A percentile compares a stretch with the other conserved stretches of the same genome.
Conservation (phyloP, 2,888 invertebrate species). For the Pollenia amentaria region DNA sequence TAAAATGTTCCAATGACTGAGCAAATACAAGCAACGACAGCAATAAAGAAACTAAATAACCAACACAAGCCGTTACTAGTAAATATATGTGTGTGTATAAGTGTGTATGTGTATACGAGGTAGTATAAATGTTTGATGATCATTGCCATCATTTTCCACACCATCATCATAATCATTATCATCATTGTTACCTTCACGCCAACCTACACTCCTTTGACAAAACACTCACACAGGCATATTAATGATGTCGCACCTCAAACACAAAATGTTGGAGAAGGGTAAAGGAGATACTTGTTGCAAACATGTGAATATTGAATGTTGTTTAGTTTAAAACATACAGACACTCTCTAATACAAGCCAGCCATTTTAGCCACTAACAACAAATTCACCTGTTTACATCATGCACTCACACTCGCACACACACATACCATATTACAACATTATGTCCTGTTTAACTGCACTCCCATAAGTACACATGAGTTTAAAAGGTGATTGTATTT, state of each 20-base stretch:
- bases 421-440: constrained; percentile 15
- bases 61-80: constrained; percentile 24
- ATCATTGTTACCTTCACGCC: constrained; percentile 31
- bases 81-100: not conserved
- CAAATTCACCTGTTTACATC: constrained; percentile 9
- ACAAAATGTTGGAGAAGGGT: not conserved
- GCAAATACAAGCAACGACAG: constrained; percentile 34
- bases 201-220: not conserved
- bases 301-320: constrained; percentile 54
- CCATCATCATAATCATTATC: constrained; percentile 47
- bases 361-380: not conserved
- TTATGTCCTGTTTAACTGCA: constrained; percentile 13
- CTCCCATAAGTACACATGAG: not conserved
- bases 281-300: constrained; percentile 25
- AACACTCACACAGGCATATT: constrained; percentile 19
- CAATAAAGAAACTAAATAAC: constrained; percentile 44
- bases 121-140: not conserved
- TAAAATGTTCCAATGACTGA: constrained; percentile 63
- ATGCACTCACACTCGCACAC: not conserved
- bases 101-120: not conserved
- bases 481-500: not conserved
- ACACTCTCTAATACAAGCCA: not conserved
- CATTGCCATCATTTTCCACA: constrained; percentile 43
- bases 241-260: constrained; percentile 16
- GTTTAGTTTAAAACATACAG: constrained; percentile 4